phyloP scores from a whole-genome alignment of 2,797 vertebrate genomes.

The Halcyon badia region DNA sequence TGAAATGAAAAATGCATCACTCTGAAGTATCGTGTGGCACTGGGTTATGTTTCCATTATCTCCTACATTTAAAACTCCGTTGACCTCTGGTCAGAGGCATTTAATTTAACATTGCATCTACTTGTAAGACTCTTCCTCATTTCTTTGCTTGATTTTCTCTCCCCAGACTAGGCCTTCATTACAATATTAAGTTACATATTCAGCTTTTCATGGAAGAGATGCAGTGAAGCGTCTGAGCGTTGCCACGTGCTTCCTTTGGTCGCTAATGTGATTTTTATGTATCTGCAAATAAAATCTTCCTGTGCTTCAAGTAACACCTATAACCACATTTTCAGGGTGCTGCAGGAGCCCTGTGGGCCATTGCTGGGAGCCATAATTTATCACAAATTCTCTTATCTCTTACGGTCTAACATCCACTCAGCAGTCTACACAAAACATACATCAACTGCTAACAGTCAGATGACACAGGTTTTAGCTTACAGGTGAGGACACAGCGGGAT shows the following conservation, averaged over 20 bases:
- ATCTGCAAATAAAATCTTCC: not conserved
- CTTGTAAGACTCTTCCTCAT: not conserved
- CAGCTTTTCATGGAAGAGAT: not conserved
- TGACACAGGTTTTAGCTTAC: conserved; percentile 11
- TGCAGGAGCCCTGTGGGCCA: fast-evolving
- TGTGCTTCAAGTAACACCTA: not conserved
- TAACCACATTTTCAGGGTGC: not conserved
- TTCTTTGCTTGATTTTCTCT: not conserved
- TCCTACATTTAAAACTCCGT: not conserved
- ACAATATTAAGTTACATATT: not conserved
- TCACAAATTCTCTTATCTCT: not conserved
- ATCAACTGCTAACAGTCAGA: not conserved
- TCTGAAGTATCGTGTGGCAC: not conserved
- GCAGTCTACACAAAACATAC: not conserved
- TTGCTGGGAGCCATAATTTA: not conserved
- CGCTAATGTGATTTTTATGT: not conserved
- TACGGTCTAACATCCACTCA: not conserved
- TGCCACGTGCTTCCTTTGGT: not conserved
- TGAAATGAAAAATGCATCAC: not conserved
- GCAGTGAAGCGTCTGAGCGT: not conserved
- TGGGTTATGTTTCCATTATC: conserved; percentile 26
- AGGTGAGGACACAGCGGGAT: conserved; percentile 21
- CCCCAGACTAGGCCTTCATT: not conserved
- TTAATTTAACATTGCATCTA: conserved; percentile 2
- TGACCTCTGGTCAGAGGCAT: not conserved